Percentiles rank a stretch among this genome's conserved stretches.
Evolutionary conservation across 2,888 invertebrate species (phyloP).

Genomic region (Synergus laeviventris): DNA sequence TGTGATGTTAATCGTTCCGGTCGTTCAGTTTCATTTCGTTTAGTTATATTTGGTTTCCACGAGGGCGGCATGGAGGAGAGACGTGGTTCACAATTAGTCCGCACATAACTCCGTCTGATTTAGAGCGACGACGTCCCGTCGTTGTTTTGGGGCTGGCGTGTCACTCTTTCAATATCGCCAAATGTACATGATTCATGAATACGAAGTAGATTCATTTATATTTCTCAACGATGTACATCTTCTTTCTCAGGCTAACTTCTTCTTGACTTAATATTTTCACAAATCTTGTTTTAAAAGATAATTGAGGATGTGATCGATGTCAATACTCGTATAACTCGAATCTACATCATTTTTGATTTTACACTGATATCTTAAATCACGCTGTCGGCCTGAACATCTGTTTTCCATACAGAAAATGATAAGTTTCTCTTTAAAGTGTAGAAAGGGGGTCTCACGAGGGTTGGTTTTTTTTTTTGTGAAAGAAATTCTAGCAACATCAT

Average conservation of each 20-base stretch:
- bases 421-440: background rate
- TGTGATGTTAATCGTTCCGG: conserved; percentile 70
- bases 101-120: conserved; percentile 74
- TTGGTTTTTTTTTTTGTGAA: background rate
- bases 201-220: conserved; percentile 2
- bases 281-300: background rate
- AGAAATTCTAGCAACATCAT: background rate
- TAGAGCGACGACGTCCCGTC: conserved; percentile 62
- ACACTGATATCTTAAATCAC: too few species aligned
- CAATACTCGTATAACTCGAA: too few species aligned
- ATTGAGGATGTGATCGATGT: background rate
- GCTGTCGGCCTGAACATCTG: background rate
- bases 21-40: conserved; percentile 71
- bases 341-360: too few species aligned
- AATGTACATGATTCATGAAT: conserved; percentile 9
- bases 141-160: conserved; percentile 47
- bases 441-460: background rate
- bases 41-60: conserved; percentile 74
- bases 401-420: background rate
- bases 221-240: background rate
- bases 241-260: conserved; percentile 35
- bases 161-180: conserved; percentile 52
- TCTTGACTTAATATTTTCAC: background rate
- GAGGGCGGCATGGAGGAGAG: conserved; percentile 61
- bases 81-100: conserved; percentile 73